phyloP scores from a whole-genome alignment of 2,888 invertebrate genomes.

The Lumbricus terrestris region DNA sequence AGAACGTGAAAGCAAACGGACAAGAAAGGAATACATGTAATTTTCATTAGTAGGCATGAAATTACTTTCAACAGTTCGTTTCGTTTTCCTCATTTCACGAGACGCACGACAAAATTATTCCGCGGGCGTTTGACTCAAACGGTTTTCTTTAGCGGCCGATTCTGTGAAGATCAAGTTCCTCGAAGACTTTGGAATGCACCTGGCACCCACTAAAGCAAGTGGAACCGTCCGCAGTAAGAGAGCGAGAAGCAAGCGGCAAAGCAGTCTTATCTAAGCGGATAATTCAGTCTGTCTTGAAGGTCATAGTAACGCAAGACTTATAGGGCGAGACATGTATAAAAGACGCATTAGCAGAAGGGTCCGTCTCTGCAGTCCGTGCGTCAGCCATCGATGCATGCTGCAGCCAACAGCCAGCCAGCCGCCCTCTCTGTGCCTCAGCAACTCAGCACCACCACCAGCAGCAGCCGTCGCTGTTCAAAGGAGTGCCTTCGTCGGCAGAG shows the following conservation, averaged over 20 bases:
- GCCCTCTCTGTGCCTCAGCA: background rate
- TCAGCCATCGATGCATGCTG: background rate
- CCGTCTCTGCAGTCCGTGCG: background rate
- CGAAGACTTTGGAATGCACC: background rate
- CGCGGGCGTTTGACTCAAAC: background rate
- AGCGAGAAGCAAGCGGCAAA: background rate
- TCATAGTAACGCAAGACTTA: slow-evolving; percentile 3
- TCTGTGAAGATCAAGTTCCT: background rate
- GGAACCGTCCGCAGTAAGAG: background rate
- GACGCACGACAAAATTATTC: background rate
- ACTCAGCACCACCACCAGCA: background rate
- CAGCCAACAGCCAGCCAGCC: background rate
- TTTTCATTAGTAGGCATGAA: background rate
- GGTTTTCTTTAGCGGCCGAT: background rate
- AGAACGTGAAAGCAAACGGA: background rate
- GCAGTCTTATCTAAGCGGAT: background rate
- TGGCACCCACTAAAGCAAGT: background rate
- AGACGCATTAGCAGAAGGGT: background rate
- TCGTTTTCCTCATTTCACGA: background rate
- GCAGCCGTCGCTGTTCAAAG: background rate
- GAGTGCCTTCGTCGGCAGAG: background rate
- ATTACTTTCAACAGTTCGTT: background rate
- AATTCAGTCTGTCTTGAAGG: background rate
- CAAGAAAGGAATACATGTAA: too few species aligned
- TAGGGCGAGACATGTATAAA: slow-evolving; percentile 3